Conservation (phyloP, 2,888 invertebrate species). For the Cotesia congregata region DNA sequence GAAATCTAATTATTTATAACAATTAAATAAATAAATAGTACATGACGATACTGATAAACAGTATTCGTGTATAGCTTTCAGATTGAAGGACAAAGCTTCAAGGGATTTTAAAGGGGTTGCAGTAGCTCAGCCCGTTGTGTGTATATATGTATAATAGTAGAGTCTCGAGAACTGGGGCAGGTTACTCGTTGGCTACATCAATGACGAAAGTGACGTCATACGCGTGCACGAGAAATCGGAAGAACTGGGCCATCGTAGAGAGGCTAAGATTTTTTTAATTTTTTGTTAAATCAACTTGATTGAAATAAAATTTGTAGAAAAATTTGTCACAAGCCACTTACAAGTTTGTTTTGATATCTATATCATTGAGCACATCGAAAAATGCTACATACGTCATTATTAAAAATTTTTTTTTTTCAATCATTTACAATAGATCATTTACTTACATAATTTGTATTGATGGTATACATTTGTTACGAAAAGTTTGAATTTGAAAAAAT, state of each 20-base stretch:
- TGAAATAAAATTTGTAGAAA: too few relatives aligned
- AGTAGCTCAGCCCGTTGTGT: constrained; percentile 12
- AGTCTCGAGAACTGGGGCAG: constrained; percentile 62
- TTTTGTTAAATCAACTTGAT: too few relatives aligned
- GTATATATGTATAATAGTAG: constrained; percentile 47
- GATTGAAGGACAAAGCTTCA: constrained; percentile 15
- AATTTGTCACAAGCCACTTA: too few relatives aligned
- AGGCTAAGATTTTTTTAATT: constrained; percentile 29
- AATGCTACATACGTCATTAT: too few relatives aligned
- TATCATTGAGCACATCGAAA: too few relatives aligned
- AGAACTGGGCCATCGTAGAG: constrained; percentile 61
- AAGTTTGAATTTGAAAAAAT: too few relatives aligned
- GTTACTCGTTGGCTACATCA: constrained; percentile 63
- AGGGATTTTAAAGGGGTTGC: constrained; percentile 8
- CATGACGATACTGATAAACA: neutral
- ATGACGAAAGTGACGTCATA: constrained; percentile 67
- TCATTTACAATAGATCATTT: too few relatives aligned
- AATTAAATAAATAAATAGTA: neutral
- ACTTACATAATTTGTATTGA: too few relatives aligned
- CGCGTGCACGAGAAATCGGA: constrained; percentile 42
- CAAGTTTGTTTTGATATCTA: too few relatives aligned
- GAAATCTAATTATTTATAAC: neutral
- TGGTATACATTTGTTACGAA: too few relatives aligned
- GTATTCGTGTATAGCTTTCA: neutral
- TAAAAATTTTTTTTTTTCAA: too few relatives aligned